Base-by-base conservation (phyloP, 2,113 vertebrate species). In the Saimiri boliviensis region DNA sequence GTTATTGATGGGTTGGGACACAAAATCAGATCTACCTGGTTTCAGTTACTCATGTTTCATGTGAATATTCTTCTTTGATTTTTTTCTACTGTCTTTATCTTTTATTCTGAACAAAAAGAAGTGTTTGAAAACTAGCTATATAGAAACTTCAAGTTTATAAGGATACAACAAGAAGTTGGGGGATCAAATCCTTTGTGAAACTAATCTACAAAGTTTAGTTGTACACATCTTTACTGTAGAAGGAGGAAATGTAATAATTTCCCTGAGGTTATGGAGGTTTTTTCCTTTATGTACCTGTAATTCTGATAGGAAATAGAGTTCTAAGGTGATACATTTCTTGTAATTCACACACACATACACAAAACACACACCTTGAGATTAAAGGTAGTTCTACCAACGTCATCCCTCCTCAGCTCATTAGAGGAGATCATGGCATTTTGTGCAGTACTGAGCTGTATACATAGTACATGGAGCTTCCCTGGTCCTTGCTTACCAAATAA, bases 31-130 rank as follows among this genome's bases (percentile, higher is more conserved):
- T 35, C 1, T n/a, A 60, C 14, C 3, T 30, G 3, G 16, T 91
- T 96, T 95, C 70, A 92, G 32, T 71, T 80, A 60, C 91, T 84
- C 27, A 54, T 52, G 17, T 1, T 42, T 79, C 91, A 70, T 70
- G 35, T 90, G 6, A 19, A 85, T 86, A 45, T 32, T 40, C 27
- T 92, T 58, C 14, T 21, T 77, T 25, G 10, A 52, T 73, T 89
- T 94, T 89, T 79, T 92, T 58, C 63, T 71, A 27, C 21, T 68
- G 12, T 35, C 82, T 54, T 89, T 56, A 37, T 25, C 13, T 70
- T 95, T 54, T 87, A 10, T 63, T 91, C 68, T 76, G 11, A 84
- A 80, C 3, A 58, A 30, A 8, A 3, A 77, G 45, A 8, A 83
- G 0, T 90, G 17, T 45, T 89, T 42, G 37, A 86, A 90, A 93